Conservation (phyloP, 2,888 invertebrate species). For the Agrotis ipsilon region DNA sequence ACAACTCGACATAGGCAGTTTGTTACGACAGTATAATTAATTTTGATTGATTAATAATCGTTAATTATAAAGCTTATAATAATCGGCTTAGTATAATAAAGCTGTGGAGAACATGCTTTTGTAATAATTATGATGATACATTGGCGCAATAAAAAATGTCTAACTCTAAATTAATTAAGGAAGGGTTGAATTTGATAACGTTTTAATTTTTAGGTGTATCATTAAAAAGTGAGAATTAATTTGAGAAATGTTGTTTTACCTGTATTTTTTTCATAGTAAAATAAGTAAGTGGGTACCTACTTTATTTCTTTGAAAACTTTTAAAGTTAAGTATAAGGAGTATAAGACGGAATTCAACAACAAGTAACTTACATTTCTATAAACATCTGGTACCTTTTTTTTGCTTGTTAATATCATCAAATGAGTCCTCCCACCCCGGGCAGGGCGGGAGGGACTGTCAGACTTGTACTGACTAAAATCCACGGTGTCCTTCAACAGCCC, state of each 20-base stretch:
- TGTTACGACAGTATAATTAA: constrained; percentile 66
- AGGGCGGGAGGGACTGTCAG: too few species aligned
- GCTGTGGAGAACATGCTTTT: constrained; percentile 46
- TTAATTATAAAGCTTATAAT: constrained; percentile 63
- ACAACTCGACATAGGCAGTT: constrained; percentile 59
- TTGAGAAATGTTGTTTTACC: neutral
- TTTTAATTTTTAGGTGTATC: constrained; percentile 4
- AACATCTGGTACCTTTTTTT: too few species aligned
- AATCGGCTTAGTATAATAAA: constrained; percentile 58
- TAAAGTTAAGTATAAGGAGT: too few species aligned
- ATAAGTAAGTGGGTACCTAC: too few species aligned
- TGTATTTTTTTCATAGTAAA: neutral
- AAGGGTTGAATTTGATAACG: constrained; percentile 1
- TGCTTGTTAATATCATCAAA: too few species aligned
- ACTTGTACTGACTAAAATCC: too few species aligned
- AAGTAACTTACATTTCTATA: too few species aligned
- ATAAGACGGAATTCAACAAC: too few species aligned
- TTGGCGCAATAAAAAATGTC: constrained; percentile 20
- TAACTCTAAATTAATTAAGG: constrained; percentile 10
- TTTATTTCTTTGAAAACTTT: too few species aligned
- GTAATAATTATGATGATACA: constrained; percentile 51
- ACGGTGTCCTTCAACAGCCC: too few species aligned
- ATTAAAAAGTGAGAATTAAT: neutral
- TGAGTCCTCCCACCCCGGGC: too few species aligned
- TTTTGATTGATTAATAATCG: constrained; percentile 66